Percentiles rank a stretch among this genome's conserved stretches.
Evolutionary conservation across 2,888 invertebrate genomes (phyloP).

Genomic region (Leptinotarsa peninsularis): DNA sequence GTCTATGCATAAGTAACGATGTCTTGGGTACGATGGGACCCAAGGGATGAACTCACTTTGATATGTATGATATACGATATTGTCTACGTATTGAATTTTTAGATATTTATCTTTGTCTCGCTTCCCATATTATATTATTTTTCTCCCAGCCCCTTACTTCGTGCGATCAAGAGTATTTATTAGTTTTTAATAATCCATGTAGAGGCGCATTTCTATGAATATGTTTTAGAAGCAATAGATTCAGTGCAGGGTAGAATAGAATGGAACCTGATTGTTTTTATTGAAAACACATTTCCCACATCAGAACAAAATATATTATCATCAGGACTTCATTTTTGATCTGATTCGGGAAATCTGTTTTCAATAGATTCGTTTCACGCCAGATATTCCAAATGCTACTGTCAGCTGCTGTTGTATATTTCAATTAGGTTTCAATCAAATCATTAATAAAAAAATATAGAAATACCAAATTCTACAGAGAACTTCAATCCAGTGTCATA

Average conservation of each 20-base stretch:
- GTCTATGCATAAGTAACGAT: conserved; percentile 63
- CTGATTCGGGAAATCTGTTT: too few relatives aligned
- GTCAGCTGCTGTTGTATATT: too few relatives aligned
- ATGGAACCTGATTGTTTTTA: too few relatives aligned
- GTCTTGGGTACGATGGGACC: conserved; percentile 62
- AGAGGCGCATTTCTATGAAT: not conserved
- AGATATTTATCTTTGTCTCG: conserved; percentile 59
- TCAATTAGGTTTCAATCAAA: too few relatives aligned
- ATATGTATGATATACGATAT: conserved; percentile 65
- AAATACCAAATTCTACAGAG: too few relatives aligned
- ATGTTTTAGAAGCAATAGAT: not conserved
- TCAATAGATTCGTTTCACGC: too few relatives aligned
- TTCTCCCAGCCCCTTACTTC: conserved; percentile 5
- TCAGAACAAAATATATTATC: too few relatives aligned
- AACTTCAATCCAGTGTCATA: too few relatives aligned
- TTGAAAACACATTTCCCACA: too few relatives aligned
- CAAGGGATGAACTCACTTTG: conserved; percentile 63
- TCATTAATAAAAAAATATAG: too few relatives aligned
- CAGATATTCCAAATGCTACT: too few relatives aligned
- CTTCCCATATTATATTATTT: conserved; percentile 25
- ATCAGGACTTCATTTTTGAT: too few relatives aligned
- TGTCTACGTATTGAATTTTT: conserved; percentile 63
- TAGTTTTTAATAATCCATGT: not conserved
- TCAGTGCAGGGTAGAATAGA: not conserved
- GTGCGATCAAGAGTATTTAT: conserved; percentile 14